Base-by-base conservation (phyloP, 2,888 invertebrate genomes). In the Dynastes grantii region DNA sequence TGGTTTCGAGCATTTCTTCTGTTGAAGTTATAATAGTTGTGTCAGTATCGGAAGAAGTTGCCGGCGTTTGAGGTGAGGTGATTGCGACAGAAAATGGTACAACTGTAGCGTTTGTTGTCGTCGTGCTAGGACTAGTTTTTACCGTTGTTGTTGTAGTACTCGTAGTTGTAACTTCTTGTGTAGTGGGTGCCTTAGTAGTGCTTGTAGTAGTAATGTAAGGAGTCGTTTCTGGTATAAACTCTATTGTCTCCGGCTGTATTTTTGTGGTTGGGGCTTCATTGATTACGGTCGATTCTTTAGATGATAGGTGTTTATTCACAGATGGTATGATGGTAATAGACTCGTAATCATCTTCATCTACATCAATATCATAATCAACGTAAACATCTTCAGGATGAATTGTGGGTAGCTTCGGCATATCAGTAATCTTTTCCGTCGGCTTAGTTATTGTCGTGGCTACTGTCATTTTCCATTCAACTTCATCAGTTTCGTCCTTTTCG, bases 321-420 rank as follows among this genome's bases (percentile, higher is more conserved):
- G 84, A 85, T n/a, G 86, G 87, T 51, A 87, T 83, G 45, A 85
- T 84, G 11, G 88, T 88, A 76, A 87, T 88, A 77, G 88, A 88
- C 77, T 89, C 88, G 2, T 90, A 89, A 1, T 88, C 87, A 70
- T 89, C 85, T 11, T 86, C 87, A 11, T 86, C 85, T 63, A 86
- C 90, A 16, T 91, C 90, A 8, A 88, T 89, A 81, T 90, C 90
- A 67, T 88, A 87, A 79, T 89, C 89, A 84, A 90, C 89, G 70
- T 84, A 89, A 71, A 84, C 86, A 13, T 84, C 83, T 77, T 82
- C 84, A 8, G 32, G 22, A 32, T 11, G 11, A 63, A 80, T 76
- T 13, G 67, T 70, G 2, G 79, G 61, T 45, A 40, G 11, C 27
- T 58, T 75, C 3, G 22, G 22, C 11, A 61, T 16, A 61, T 8